phyloP scores from a whole-genome alignment of 2,888 invertebrate genomes.

The Heteromurus nitidus region DNA sequence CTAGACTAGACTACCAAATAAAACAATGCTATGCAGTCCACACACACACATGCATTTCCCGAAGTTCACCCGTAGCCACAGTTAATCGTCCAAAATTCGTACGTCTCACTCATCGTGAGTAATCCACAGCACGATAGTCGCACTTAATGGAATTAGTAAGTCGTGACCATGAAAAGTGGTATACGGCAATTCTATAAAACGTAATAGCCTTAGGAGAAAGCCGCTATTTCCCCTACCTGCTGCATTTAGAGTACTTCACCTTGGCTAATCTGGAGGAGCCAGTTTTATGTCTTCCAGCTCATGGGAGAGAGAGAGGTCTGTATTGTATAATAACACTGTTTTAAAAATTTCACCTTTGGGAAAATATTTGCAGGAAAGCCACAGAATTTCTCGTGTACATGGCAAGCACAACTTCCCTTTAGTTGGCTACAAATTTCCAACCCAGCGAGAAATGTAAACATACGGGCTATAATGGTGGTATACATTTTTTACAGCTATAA shows the following conservation, averaged over 20 bases:
- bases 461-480: neutral
- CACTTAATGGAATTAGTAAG: slow-evolving; percentile 31
- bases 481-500: no score
- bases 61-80: no score
- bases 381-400: neutral
- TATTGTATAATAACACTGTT: neutral
- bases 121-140: no score
- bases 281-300: neutral
- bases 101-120: no score
- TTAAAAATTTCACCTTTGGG: slow-evolving; percentile 3
- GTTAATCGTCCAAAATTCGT: no score
- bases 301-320: no score
- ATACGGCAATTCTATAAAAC: neutral
- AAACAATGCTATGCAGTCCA: no score
- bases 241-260: slow-evolving; percentile 4
- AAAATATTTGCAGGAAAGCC: no score
- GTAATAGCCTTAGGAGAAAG: neutral
- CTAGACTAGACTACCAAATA: no score
- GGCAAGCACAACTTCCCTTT: neutral
- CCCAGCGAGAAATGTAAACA: no score
- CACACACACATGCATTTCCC: no score
- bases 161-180: slow-evolving; percentile 21
- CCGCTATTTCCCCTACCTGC: neutral
- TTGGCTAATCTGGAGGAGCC: slow-evolving; percentile 4
- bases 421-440: neutral